Base-by-base conservation (phyloP, 2,113 vertebrate genomes). In the Pteruthius melanotis region DNA sequence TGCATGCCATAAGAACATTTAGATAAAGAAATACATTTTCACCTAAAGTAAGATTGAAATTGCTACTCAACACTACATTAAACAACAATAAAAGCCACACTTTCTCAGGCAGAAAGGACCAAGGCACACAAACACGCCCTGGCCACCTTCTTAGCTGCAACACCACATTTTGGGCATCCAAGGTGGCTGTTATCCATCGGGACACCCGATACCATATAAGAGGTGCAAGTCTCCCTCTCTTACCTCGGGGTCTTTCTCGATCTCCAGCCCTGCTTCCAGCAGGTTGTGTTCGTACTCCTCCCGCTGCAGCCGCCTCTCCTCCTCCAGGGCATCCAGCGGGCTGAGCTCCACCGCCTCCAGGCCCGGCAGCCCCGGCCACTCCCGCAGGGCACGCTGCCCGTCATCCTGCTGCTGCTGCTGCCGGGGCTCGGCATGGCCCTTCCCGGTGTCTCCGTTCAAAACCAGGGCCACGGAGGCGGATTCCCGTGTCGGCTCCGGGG, bases 271-370 rank as follows among this genome's bases (percentile, higher is more conserved):
- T 0, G 98, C 99, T 72, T 99, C 98, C 93, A 98, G 71, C 42
- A 99, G 97, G 61, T 98, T 99, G 9, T 11, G 94, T 71, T 99
- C 99, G 12, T 99, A 99, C 88, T 99, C 99, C 52, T 99, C 98
- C 74, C 99, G 97, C 91, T 99, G 99, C 69, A 98, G 81, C 70
- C 83, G 97, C 94, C 97, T 98, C 91, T 99, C 98, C 92, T 98
- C 98, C 65, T 99, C 99, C 87, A 98, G 96, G 30, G 95, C 71
- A 1, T 99, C 99, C 0, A 96, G 96, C 0, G 97, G 97, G 52
- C 94, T 87, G n/a, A 97, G 80, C 13, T 98, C 97, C 3, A 97
- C 59, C 54, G 93, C 96, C 14, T 26, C 97, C 18, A 42, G 83
- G 19, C 56, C 88, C 0, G 70, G 96, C 93, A 54, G 26, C 81